phyloP scores from a whole-genome alignment of 35 echinoderm and acorn worm species.

The Stichopus chloronotus region DNA sequence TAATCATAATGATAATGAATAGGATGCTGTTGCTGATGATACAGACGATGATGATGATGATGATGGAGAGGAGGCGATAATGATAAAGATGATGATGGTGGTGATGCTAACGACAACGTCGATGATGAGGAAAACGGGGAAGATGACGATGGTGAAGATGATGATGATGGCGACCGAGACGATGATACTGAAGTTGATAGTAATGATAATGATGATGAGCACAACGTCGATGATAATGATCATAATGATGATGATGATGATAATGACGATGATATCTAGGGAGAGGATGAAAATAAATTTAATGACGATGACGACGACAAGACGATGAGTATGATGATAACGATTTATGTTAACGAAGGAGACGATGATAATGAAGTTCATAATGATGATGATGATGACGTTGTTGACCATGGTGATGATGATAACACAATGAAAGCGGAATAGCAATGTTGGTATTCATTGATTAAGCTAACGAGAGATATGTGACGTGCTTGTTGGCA shows the following conservation, averaged over 20 bases:
- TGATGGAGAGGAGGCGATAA: too few species aligned
- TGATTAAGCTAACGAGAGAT: too few species aligned
- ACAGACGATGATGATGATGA: too few species aligned
- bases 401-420: slow-evolving; percentile 25
- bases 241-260: slow-evolving; percentile 30
- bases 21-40: slow-evolving; percentile 25
- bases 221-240: slow-evolving; percentile 35
- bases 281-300: slow-evolving; percentile 1
- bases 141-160: slow-evolving; percentile 37
- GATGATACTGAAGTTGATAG: neutral
- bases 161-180: neutral
- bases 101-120: neutral
- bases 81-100: neutral
- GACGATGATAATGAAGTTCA: neutral
- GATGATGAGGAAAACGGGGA: slow-evolving; percentile 22
- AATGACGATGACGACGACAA: slow-evolving; percentile 25
- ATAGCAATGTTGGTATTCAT: too few species aligned
- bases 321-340: neutral
- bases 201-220: slow-evolving; percentile 11
- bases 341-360: neutral
- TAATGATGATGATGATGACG: slow-evolving; percentile 33
- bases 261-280: neutral
- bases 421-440: neutral
- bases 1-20: slow-evolving; percentile 34
- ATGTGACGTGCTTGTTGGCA: too few species aligned